These are phyloP conservation scores for Siniperca obscura DNA, from an alignment of 2,797 vertebrate species.

Conservation along the genomic window DNA sequence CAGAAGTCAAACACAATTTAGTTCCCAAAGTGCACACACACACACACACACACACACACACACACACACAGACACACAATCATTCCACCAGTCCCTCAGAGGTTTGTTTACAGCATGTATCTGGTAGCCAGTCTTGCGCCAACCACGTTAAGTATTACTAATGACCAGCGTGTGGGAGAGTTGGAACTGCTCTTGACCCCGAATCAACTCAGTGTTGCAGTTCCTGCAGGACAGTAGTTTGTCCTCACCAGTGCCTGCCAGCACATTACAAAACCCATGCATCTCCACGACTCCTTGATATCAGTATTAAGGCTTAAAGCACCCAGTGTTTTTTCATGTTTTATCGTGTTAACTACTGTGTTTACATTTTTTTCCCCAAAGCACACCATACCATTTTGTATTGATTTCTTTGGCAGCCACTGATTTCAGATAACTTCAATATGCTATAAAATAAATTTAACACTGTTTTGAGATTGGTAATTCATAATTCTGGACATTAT, in stretches of 20 bases:
- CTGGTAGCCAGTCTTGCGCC: constrained; percentile 22
- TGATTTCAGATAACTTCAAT: not conserved
- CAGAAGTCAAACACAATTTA: constrained; percentile 2
- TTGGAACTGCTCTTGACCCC: constrained; percentile 47
- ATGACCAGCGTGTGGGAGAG: constrained; percentile 51
- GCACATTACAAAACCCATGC: not conserved
- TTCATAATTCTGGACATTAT: not conserved
- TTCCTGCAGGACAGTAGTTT: constrained; percentile 14
- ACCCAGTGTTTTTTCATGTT: not conserved
- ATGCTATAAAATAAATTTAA: too few species aligned
- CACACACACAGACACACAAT: constrained; percentile 23
- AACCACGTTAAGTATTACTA: constrained; percentile 43
- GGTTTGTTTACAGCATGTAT: constrained; percentile 53
- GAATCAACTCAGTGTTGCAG: constrained; percentile 6
- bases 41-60: constrained; percentile 13
- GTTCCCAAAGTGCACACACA: not conserved
- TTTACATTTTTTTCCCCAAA: not conserved
- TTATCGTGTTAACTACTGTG: not conserved
- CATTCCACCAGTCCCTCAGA: constrained; percentile 44
- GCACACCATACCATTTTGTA: not conserved
- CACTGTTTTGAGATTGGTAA: not conserved
- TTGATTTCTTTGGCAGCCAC: not conserved
- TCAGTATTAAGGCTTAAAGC: not conserved
- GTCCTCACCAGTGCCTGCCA: constrained; percentile 17
- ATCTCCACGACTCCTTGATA: not conserved